Conservation (phyloP, 2,888 invertebrate genomes). For the Leptinotarsa rubiginosa region DNA sequence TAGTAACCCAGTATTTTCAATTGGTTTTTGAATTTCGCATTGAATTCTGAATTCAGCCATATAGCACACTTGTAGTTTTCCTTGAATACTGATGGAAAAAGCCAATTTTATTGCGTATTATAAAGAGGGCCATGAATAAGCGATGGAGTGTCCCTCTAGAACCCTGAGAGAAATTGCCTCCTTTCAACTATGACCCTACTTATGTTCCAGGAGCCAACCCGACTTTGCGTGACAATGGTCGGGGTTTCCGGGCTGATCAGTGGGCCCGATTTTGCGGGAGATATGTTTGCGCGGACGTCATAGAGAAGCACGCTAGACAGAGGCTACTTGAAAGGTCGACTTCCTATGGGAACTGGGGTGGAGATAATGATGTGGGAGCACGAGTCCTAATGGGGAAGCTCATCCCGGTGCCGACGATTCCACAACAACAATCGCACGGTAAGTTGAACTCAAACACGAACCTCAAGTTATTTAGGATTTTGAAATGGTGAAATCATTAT, state of each 20-base stretch:
- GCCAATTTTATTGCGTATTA: too few relatives aligned
- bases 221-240: conserved; percentile 74
- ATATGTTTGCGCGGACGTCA: conserved; percentile 77
- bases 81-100: too few relatives aligned
- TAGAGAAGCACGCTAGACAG: conserved; percentile 74
- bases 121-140: too few relatives aligned
- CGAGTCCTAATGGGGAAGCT: conserved; percentile 69
- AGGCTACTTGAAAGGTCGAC: conserved; percentile 70
- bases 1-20: too few relatives aligned
- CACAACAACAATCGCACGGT: conserved; percentile 57
- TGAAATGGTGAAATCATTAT: too few relatives aligned
- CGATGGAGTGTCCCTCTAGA: too few relatives aligned
- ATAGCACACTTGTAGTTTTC: too few relatives aligned
- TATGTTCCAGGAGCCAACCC: conserved; percentile 75
- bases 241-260: conserved; percentile 78
- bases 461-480: too few relatives aligned
- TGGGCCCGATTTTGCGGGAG: conserved; percentile 82
- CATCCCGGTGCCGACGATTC: conserved; percentile 59
- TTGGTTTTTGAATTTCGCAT: too few relatives aligned
- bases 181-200: not conserved
- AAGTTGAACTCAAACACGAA: conserved; percentile 37
- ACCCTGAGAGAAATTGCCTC: too few relatives aligned
- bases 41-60: too few relatives aligned
- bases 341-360: conserved; percentile 71
- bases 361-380: conserved; percentile 71